phyloP scores from a whole-genome alignment of 2,113 vertebrate genomes.

The Agelaius phoeniceus region DNA sequence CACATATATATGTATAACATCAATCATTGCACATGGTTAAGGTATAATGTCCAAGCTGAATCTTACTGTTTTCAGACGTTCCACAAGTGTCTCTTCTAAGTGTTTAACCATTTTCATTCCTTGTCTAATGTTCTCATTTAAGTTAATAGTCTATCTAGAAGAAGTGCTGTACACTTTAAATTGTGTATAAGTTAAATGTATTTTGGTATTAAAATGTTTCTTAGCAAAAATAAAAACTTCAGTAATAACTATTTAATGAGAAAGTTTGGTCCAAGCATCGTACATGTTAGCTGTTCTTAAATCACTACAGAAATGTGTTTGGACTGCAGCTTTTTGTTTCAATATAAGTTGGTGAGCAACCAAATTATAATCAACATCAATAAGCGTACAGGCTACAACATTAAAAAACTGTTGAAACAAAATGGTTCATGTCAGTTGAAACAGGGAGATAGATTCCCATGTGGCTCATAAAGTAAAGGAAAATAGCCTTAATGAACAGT shows the following conservation, averaged over 20 bases:
- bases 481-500: slow-evolving; percentile 41
- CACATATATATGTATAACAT: background rate
- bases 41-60: background rate
- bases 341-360: slow-evolving; percentile 56
- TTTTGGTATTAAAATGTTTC: background rate
- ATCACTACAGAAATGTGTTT: slow-evolving; percentile 39
- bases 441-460: slow-evolving; percentile 40
- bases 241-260: slow-evolving; percentile 25
- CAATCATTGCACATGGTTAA: background rate
- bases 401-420: slow-evolving; percentile 50
- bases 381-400: slow-evolving; percentile 34
- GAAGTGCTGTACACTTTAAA: background rate
- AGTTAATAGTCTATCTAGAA: background rate
- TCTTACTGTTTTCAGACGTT: background rate
- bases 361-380: slow-evolving; percentile 57
- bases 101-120: background rate
- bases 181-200: background rate
- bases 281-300: slow-evolving; percentile 41
- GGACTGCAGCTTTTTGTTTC: slow-evolving; percentile 37
- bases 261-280: background rate
- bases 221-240: background rate
- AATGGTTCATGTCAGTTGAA: slow-evolving; percentile 56
- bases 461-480: slow-evolving; percentile 40
- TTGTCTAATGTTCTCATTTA: background rate
- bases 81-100: background rate